These are phyloP conservation scores for Sorex fumeus DNA, from an alignment of 2,113 vertebrate species.

Conservation along the genomic window DNA sequence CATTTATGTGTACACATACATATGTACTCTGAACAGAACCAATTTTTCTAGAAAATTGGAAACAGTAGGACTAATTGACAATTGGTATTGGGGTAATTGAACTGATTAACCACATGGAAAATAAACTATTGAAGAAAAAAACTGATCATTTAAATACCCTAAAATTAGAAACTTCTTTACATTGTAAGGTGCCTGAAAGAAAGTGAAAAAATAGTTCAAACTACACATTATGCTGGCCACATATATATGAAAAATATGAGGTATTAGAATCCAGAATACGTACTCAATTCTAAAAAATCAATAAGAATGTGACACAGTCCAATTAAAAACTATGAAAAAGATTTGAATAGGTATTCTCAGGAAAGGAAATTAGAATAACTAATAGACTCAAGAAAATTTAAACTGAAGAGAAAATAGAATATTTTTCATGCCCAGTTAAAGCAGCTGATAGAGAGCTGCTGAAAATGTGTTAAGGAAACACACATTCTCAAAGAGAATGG, in stretches of 20 bases:
- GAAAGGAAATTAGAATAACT: background rate
- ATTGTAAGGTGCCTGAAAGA: slow-evolving; percentile 2
- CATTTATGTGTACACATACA: no score
- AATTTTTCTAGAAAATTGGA: slow-evolving; percentile 68
- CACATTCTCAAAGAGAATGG: background rate
- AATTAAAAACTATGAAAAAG: slow-evolving; percentile 33
- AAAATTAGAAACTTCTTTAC: slow-evolving; percentile 59
- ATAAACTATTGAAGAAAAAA: slow-evolving; percentile 23
- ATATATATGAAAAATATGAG: background rate
- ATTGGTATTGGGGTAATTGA: slow-evolving; percentile 23
- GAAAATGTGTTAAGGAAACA: slow-evolving; percentile 11
- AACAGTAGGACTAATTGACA: slow-evolving; percentile 37
- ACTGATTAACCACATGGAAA: slow-evolving; percentile 56
- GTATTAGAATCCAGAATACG: slow-evolving; percentile 23
- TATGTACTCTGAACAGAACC: slow-evolving; percentile 43
- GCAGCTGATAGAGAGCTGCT: background rate
- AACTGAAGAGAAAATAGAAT: background rate
- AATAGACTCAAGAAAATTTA: slow-evolving; percentile 3
- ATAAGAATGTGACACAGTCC: background rate
- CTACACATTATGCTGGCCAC: background rate
- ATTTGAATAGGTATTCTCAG: background rate
- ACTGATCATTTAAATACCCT: slow-evolving; percentile 7
- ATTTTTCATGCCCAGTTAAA: background rate
- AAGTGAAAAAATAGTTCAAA: background rate
- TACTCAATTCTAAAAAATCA: slow-evolving; percentile 35